Conservation (phyloP, 2,797 vertebrate genomes). For the Champsocephalus gunnari region DNA sequence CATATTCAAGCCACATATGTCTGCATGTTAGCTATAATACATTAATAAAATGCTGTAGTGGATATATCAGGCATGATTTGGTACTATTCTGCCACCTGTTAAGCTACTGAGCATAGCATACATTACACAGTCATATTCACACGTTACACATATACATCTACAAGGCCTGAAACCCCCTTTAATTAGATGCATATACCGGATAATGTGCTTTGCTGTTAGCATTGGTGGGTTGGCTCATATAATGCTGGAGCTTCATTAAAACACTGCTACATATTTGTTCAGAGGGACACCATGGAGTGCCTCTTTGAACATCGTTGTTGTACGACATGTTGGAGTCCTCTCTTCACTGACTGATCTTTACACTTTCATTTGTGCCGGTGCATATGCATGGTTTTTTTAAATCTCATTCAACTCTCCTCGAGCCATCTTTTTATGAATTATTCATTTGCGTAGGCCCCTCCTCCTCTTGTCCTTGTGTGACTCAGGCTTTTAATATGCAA, state of each 20-base stretch:
- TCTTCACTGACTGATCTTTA: constrained; percentile 30
- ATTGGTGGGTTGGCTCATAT: background rate
- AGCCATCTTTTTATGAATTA: constrained; percentile 38
- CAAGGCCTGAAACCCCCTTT: background rate
- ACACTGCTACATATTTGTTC: constrained; percentile 4
- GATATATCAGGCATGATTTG: background rate
- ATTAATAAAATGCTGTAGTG: constrained; percentile 8
- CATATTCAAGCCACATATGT: constrained; percentile 1
- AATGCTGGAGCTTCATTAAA: constrained; percentile 1
- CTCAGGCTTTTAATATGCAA: constrained; percentile 48
- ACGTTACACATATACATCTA: background rate
- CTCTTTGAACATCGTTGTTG: background rate
- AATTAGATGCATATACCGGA: background rate
- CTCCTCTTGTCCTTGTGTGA: constrained; percentile 62
- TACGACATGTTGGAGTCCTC: background rate
- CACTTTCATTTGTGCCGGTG: background rate
- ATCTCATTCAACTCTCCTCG: constrained; percentile 24
- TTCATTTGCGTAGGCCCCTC: constrained; percentile 45
- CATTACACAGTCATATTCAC: background rate
- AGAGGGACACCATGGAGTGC: background rate
- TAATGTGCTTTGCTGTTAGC: background rate
- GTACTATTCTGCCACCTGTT: background rate
- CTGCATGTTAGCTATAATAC: constrained; percentile 11
- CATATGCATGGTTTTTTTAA: background rate
- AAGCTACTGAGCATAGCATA: background rate